phyloP scores from a whole-genome alignment of 23 tunicate species.

The Diplosoma virens region DNA sequence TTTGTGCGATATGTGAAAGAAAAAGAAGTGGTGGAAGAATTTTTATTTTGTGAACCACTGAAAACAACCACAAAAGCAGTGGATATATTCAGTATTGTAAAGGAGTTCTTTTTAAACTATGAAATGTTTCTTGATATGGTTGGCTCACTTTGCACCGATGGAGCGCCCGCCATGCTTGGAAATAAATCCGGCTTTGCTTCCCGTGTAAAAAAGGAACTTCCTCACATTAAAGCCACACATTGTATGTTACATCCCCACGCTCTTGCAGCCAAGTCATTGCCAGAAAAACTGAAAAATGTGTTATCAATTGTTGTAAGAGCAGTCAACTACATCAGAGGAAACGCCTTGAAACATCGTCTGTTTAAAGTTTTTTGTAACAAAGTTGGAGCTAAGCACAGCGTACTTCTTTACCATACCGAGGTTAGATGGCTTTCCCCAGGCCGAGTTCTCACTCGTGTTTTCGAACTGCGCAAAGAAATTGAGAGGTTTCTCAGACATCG shows the following conservation, averaged over 20 bases:
- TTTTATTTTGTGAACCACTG: slow-evolving; percentile 18
- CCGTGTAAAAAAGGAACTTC: slow-evolving; percentile 12
- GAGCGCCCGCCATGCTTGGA: slow-evolving; percentile 42
- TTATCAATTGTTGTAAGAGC: slow-evolving; percentile 21
- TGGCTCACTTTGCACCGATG: slow-evolving; percentile 21
- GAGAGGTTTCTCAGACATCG: slow-evolving; percentile 19
- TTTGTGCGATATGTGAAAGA: slow-evolving; percentile 27
- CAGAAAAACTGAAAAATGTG: slow-evolving; percentile 23
- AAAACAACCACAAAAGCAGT: slow-evolving; percentile 21
- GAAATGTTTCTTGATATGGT: slow-evolving; percentile 21
- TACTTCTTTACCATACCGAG: slow-evolving; percentile 39
- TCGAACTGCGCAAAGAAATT: slow-evolving; percentile 40
- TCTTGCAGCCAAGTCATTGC: slow-evolving; percentile 22
- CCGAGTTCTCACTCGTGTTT: slow-evolving; percentile 36
- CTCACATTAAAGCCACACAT: slow-evolving; percentile 9
- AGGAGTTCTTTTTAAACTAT: slow-evolving; percentile 21
- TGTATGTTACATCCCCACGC: slow-evolving; percentile 23
- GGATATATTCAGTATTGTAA: slow-evolving; percentile 10
- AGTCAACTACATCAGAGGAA: slow-evolving; percentile 23
- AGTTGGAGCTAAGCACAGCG: slow-evolving; percentile 22
- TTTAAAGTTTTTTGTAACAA: slow-evolving; percentile 25
- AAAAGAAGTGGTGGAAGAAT: slow-evolving; percentile 28
- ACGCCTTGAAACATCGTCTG: slow-evolving; percentile 21
- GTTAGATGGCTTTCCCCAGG: slow-evolving; percentile 17
- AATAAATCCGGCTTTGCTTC: slow-evolving; percentile 22